These are phyloP conservation scores for Burhinus bistriatus DNA, from an alignment of 2,113 vertebrate genomes.

Conservation along the genomic window DNA sequence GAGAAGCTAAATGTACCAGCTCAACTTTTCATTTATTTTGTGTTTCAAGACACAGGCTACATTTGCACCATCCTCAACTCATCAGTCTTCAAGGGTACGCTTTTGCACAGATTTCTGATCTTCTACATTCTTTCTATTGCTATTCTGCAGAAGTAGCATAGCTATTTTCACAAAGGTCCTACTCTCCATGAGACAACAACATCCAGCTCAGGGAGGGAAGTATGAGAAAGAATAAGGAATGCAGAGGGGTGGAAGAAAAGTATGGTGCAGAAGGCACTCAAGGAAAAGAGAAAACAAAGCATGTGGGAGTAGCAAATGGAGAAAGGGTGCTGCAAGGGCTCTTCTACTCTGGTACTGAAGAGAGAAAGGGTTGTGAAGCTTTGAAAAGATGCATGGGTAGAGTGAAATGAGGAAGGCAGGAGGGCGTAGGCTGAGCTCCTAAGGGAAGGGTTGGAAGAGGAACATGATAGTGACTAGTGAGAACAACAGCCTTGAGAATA, in stretches of 20 bases:
- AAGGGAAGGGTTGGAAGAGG: not conserved
- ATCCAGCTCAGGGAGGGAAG: not conserved
- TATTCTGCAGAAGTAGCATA: not conserved
- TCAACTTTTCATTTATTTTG: not conserved
- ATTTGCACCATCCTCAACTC: not conserved
- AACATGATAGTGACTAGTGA: not conserved
- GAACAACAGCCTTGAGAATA: not conserved
- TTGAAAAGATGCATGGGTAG: not conserved
- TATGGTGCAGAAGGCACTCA: not conserved
- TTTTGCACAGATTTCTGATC: not conserved
- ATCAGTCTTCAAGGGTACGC: not conserved
- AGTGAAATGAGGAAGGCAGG: not conserved
- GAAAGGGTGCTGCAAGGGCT: not conserved
- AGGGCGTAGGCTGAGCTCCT: not conserved
- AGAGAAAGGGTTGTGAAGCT: not conserved
- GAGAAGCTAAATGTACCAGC: not conserved
- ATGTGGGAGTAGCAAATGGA: not conserved
- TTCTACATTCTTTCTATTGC: not conserved
- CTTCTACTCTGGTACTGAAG: not conserved
- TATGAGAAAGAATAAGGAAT: not conserved
- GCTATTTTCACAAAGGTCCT: not conserved
- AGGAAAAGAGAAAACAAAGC: not conserved
- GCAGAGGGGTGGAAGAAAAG: not conserved
- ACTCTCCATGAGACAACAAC: not conserved
- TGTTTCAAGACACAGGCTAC: not conserved